Evolutionary conservation across 1,140 invertebrate species (phyloP).

Genomic region (Drosophila pruinosa): DNA sequence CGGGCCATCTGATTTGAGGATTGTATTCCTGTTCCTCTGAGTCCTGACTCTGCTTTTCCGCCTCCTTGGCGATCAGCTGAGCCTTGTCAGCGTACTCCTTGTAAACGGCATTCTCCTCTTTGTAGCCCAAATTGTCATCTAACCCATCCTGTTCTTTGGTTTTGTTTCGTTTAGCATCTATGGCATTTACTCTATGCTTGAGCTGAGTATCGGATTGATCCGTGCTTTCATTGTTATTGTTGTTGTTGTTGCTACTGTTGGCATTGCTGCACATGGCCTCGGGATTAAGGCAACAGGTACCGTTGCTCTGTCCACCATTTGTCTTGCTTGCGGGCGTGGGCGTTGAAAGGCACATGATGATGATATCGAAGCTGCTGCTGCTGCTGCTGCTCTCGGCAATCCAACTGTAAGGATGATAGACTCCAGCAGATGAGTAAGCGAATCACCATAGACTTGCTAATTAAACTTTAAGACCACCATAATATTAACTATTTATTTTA

Average conservation of each 20-base stretch:
- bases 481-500: conserved; percentile 29
- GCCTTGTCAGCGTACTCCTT: conserved; percentile 53
- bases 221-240: not conserved
- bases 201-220: conserved; percentile 15
- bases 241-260: not conserved
- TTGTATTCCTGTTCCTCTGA: conserved; percentile 83
- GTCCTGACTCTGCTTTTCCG: conserved; percentile 1
- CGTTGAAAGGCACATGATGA: conserved; percentile 76
- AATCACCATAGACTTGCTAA: conserved; percentile 46
- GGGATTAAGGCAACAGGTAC: conserved; percentile 15
- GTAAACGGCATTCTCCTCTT: conserved; percentile 76
- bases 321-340: conserved; percentile 36
- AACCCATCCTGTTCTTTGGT: conserved; percentile 24
- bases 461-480: conserved; percentile 44
- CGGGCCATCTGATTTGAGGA: conserved; percentile 87
- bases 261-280: conserved; percentile 28
- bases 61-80: not conserved
- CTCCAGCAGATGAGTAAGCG: conserved; percentile 11
- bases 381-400: not conserved
- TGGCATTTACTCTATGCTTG: conserved; percentile 47
- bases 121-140: conserved; percentile 66
- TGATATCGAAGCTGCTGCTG: not conserved
- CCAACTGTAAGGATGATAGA: conserved; percentile 14
- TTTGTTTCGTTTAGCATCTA: conserved; percentile 46
- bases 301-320: conserved; percentile 35